A percentile compares a stretch with the other conserved stretches of the same genome.
These are phyloP conservation scores for Actenoides lindsayi DNA, from an alignment of 2,113 vertebrate genomes.

Conservation along the genomic window DNA sequence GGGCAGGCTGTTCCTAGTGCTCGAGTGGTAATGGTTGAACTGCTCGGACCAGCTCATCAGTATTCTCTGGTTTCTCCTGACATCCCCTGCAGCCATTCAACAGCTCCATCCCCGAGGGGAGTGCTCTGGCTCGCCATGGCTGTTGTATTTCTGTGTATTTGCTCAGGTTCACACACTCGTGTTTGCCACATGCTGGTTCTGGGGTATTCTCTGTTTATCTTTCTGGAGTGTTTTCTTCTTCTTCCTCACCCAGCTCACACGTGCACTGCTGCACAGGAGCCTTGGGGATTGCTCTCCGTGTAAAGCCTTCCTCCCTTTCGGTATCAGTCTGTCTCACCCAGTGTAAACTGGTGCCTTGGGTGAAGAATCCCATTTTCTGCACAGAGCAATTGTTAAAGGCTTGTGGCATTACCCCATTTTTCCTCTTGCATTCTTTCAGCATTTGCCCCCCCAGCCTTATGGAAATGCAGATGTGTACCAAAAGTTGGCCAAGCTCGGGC, in stretches of 20 bases:
- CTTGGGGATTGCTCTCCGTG: background rate
- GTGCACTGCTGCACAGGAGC: rapidly evolving
- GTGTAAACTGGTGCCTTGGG: rapidly evolving
- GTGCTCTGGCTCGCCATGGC: background rate
- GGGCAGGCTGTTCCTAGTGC: background rate
- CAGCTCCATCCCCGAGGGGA: background rate
- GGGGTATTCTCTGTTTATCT: no score
- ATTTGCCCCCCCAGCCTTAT: background rate
- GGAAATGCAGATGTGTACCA: rapidly evolving
- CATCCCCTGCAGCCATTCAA: background rate
- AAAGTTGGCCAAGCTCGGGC: background rate
- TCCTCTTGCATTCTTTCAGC: background rate
- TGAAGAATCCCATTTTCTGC: background rate
- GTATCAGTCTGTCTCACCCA: background rate
- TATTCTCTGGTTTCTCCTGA: background rate
- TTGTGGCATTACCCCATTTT: no score
- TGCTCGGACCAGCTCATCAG: background rate
- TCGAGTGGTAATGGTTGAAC: rapidly evolving
- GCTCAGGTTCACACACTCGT: background rate
- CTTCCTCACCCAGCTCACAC: background rate
- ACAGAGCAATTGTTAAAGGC: rapidly evolving
- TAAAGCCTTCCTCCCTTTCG: background rate
- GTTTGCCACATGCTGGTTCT: rapidly evolving
- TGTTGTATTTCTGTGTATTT: background rate
- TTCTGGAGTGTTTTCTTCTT: background rate